Conservation (phyloP, 2,797 vertebrate species). For the Gouania willdenowi region DNA sequence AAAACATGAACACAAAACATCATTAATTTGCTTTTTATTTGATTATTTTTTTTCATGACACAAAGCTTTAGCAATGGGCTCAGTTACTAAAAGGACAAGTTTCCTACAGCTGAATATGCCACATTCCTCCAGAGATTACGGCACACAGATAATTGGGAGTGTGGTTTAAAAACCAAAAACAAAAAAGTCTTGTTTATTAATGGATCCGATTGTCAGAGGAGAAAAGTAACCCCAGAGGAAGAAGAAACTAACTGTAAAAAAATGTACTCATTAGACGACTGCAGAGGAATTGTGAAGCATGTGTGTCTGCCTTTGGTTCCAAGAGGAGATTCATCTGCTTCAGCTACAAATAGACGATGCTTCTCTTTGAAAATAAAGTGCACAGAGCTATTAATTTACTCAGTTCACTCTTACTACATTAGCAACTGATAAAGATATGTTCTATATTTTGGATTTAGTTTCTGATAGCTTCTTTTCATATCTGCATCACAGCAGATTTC, state of each 20-base stretch:
- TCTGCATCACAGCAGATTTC: conserved; percentile 3
- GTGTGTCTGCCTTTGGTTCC: conserved; percentile 14
- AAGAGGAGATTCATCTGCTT: conserved; percentile 7
- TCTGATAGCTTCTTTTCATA: conserved; percentile 1
- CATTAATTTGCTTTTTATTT: too few species aligned
- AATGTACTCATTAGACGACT: conserved; percentile 42
- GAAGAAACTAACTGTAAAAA: conserved; percentile 25
- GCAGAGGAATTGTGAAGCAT: conserved; percentile 34
- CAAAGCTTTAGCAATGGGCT: conserved; percentile 4
- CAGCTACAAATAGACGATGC: conserved; percentile 32
- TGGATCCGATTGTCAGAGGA: conserved; percentile 33
- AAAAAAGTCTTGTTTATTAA: conserved; percentile 21
- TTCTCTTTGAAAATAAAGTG: conserved; percentile 21
- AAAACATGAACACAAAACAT: conserved; percentile 1
- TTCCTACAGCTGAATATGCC: conserved; percentile 19
- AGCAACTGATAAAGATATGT: conserved; percentile 13
- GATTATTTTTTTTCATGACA: too few species aligned
- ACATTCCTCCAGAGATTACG: conserved; percentile 22
- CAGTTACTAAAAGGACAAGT: conserved; percentile 14
- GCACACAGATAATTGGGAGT: conserved; percentile 44
- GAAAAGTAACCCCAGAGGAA: conserved; percentile 10
- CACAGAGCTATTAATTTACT: conserved; percentile 5
- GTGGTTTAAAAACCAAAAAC: conserved; percentile 39
- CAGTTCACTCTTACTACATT: background rate
- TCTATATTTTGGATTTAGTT: too few species aligned